Evolutionary conservation across 2,113 vertebrate species (phyloP), one percentile per base, ranked within the genome.

Genomic region (Acrocephalus kingi): DNA sequence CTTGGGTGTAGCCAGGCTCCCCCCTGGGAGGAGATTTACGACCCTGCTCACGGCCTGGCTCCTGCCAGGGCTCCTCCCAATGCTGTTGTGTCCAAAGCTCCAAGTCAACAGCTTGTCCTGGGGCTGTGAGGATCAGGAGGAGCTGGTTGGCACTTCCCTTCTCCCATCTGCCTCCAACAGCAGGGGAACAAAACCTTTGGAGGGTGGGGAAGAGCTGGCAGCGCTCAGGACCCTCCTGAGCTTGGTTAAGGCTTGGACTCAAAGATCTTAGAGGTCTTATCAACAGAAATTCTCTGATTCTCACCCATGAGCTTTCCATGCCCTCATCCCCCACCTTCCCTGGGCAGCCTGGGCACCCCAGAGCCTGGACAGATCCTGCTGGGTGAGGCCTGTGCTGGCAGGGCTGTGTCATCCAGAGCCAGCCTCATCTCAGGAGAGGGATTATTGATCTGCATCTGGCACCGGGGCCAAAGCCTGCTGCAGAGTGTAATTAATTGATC

Each of bases 401-500:
- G 3, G 9, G 61, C 56, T 0, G 0, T 4, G 2, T 9, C 1
- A 1, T 1, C 51, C 10, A 4, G 49, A 25, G 41, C 33, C 6
- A 3, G 73, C 39, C 6, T 0, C 2, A 0, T 55, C 85, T 35
- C 71, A 21, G 49, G 45, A 68, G 58, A 56, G 58, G 41, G 67
- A 46, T 59, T 86, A 90, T 80, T 22, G 94, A 94, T 95, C 93
- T 15, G 45, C 67, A 76, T 25, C 83, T 27, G 46, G 52, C 17
- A 1, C 33, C 5, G 14, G 15, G 63, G 66, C 8, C 5, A 76
- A 37, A 59, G 71, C 75, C 72, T 77, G 86, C 83, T 95, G 83
- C 69, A 90, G 87, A 82, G 37, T 52, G 87, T 92, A 96, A 96
- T 92, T 88, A 96, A 94, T 95, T 94, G 94, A 94, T 95, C 93